These are phyloP conservation scores for Neoniphon sammara DNA, from an alignment of 2,797 vertebrate species.

Conservation along the genomic window DNA sequence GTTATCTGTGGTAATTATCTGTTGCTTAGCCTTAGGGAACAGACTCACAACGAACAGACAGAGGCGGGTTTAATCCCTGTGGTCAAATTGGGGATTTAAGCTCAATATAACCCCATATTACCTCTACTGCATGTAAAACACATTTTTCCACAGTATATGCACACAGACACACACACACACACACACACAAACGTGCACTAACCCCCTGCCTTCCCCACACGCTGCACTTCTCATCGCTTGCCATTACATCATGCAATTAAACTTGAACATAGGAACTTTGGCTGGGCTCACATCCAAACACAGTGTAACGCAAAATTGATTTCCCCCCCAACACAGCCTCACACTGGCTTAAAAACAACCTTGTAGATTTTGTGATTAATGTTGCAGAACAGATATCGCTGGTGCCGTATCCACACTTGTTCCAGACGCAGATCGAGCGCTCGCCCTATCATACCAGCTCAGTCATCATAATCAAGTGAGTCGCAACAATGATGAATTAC, in stretches of 20 bases:
- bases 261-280: slow-evolving; percentile 61
- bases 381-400: slow-evolving; percentile 52
- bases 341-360: slow-evolving; percentile 50
- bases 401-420: slow-evolving; percentile 9
- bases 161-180: slow-evolving; percentile 21
- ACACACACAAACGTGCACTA: slow-evolving; percentile 4
- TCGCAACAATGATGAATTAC: slow-evolving; percentile 58
- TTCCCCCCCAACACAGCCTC: slow-evolving; percentile 46
- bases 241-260: slow-evolving; percentile 74
- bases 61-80: slow-evolving; percentile 42
- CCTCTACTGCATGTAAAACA: background rate
- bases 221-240: slow-evolving; percentile 40
- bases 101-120: slow-evolving; percentile 5
- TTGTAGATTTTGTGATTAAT: slow-evolving; percentile 62
- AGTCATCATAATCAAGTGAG: slow-evolving; percentile 41
- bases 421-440: slow-evolving; percentile 9
- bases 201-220: slow-evolving; percentile 9
- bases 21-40: slow-evolving; percentile 17
- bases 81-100: slow-evolving; percentile 43
- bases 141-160: background rate
- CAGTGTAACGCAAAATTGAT: slow-evolving; percentile 67
- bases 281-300: slow-evolving; percentile 64
- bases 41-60: slow-evolving; percentile 7
- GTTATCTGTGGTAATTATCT: slow-evolving; percentile 31
- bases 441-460: slow-evolving; percentile 30